Evolutionary conservation across 53 echinoderm and acorn worm genomes (phyloP).

Genomic region (Patiria pectinifera): DNA sequence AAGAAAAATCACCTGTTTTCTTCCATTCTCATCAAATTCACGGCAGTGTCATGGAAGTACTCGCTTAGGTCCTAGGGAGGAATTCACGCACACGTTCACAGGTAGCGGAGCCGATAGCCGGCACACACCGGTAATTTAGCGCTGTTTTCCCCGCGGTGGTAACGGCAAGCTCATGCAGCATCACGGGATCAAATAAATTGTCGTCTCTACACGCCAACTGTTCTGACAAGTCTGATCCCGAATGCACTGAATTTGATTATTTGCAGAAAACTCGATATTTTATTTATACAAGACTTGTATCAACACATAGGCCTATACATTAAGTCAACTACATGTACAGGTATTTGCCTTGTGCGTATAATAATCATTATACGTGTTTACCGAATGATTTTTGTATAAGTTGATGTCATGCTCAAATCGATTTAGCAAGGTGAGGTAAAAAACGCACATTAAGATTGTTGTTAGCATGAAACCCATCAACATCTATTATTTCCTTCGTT

Average conservation of each 20-base stretch:
- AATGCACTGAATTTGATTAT: neutral
- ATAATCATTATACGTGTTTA: too few species aligned
- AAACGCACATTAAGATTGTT: too few species aligned
- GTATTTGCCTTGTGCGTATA: too few species aligned
- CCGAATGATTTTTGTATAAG: too few species aligned
- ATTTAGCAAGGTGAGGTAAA: too few species aligned
- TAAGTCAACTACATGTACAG: neutral
- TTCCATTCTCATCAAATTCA: neutral
- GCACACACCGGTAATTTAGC: constrained; percentile 17
- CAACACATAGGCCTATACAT: neutral
- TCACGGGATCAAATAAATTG: constrained; percentile 14
- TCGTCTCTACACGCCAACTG: neutral
- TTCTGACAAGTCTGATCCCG: neutral
- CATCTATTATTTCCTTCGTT: too few species aligned
- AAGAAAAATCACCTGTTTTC: neutral
- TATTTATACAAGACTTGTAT: neutral
- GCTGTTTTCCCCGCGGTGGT: constrained; percentile 1
- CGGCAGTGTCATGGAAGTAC: neutral
- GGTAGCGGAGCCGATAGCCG: neutral
- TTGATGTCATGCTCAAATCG: too few species aligned
- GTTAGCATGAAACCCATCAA: too few species aligned
- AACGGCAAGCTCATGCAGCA: neutral
- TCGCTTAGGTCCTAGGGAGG: neutral
- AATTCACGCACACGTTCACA: neutral
- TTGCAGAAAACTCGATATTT: neutral